Conservation (phyloP, 2,113 vertebrate genomes). For the Mormoops blainvillei region DNA sequence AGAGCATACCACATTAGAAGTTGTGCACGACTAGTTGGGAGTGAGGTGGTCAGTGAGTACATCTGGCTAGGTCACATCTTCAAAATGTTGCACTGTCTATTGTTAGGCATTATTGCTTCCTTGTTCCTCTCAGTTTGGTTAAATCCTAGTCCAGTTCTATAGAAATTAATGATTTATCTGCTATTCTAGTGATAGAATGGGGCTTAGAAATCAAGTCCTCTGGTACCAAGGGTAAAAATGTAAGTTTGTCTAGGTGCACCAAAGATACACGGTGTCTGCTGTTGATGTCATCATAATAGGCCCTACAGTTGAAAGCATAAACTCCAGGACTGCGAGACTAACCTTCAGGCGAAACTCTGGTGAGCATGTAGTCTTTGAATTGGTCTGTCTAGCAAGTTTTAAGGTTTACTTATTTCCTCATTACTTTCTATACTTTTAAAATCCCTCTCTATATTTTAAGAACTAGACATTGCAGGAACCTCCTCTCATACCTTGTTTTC, state of each 20-base stretch:
- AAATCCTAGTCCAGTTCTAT: not conserved
- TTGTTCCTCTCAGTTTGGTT: not conserved
- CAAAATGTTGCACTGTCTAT: not conserved
- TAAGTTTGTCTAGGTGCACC: not conserved
- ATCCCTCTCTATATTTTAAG: not conserved
- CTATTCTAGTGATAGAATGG: not conserved
- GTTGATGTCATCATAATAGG: not conserved
- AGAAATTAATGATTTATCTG: not conserved
- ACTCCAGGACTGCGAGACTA: not conserved
- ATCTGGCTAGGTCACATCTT: not conserved
- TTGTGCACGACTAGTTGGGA: not conserved
- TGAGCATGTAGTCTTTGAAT: not conserved
- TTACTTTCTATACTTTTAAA: not conserved
- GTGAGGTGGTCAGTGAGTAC: not conserved
- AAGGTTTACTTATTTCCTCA: not conserved
- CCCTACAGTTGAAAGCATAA: not conserved
- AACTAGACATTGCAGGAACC: slow-evolving; percentile 2
- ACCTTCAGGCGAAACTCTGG: not conserved
- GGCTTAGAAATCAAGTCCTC: not conserved
- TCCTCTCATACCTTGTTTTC: slow-evolving; percentile 38
- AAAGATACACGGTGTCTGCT: not conserved
- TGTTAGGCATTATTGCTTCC: not conserved
- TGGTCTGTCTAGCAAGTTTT: not conserved
- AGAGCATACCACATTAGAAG: not conserved
- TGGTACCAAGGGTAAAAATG: not conserved